phyloP scores from a whole-genome alignment of 2,113 vertebrate genomes.

The Loxodonta africana region DNA sequence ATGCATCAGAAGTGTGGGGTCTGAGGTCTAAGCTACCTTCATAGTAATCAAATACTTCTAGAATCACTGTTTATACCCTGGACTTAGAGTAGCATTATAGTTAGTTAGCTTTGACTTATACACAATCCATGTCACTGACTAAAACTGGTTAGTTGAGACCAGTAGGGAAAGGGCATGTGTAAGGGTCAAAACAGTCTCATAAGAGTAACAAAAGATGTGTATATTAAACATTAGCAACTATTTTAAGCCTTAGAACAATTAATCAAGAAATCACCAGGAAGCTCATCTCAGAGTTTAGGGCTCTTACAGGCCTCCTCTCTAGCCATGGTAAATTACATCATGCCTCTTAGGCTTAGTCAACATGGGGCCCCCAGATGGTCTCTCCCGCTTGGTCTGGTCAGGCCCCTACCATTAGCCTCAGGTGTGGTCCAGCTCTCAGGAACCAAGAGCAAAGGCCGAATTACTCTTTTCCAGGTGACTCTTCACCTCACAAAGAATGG shows the following conservation, averaged over 20 bases:
- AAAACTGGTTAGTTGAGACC: background rate
- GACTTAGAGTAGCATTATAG: background rate
- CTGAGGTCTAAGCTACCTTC: background rate
- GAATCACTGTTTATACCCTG: background rate
- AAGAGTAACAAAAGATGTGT: background rate
- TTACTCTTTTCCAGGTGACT: too few relatives aligned
- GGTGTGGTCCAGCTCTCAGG: too few relatives aligned
- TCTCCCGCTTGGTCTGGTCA: too few relatives aligned
- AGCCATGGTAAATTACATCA: too few relatives aligned
- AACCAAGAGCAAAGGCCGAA: too few relatives aligned
- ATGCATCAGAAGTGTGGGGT: background rate
- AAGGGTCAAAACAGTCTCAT: background rate
- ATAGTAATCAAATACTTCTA: conserved; percentile 3
- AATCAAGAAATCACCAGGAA: background rate
- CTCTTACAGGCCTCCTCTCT: too few relatives aligned
- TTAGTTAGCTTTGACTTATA: background rate
- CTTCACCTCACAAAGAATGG: background rate
- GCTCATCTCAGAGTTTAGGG: too few relatives aligned
- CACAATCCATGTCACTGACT: background rate
- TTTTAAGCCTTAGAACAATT: background rate
- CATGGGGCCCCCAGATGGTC: too few relatives aligned
- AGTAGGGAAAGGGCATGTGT: background rate
- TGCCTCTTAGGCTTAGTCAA: too few relatives aligned
- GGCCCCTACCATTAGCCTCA: too few relatives aligned
- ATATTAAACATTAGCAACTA: background rate